phyloP scores from a whole-genome alignment of 2,113 vertebrate genomes.

The Catharus fuscescens region DNA sequence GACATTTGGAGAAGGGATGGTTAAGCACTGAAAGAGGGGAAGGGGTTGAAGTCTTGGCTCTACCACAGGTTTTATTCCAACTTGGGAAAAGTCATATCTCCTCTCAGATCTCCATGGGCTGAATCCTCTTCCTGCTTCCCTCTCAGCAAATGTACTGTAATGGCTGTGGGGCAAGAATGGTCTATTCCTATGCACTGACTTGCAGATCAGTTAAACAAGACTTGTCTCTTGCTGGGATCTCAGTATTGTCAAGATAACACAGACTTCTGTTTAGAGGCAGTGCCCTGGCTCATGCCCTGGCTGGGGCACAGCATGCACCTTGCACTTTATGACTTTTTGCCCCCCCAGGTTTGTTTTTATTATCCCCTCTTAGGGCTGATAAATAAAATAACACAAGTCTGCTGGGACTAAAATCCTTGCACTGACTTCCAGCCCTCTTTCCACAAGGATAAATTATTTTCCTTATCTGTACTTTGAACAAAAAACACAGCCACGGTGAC shows the following conservation, averaged over 20 bases:
- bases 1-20: neutral
- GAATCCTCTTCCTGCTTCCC: neutral
- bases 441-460: neutral
- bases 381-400: neutral
- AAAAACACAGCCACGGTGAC: constrained; percentile 18
- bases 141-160: neutral
- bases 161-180: neutral
- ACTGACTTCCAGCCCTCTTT: neutral
- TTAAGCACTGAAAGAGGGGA: neutral
- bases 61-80: neutral
- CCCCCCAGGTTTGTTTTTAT: fast-evolving
- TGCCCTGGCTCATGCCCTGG: neutral
- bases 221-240: neutral
- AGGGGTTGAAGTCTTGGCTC: neutral
- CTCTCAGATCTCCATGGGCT: neutral
- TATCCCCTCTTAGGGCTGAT: neutral
- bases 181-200: neutral
- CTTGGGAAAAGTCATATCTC: neutral
- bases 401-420: constrained; percentile 8
- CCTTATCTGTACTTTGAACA: constrained; percentile 26
- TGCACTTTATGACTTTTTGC: neutral
- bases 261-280: neutral
- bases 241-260: neutral
- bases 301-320: neutral
- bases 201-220: neutral